Base-by-base conservation (phyloP, 2,888 invertebrate genomes). In the Synergus umbraculus region DNA sequence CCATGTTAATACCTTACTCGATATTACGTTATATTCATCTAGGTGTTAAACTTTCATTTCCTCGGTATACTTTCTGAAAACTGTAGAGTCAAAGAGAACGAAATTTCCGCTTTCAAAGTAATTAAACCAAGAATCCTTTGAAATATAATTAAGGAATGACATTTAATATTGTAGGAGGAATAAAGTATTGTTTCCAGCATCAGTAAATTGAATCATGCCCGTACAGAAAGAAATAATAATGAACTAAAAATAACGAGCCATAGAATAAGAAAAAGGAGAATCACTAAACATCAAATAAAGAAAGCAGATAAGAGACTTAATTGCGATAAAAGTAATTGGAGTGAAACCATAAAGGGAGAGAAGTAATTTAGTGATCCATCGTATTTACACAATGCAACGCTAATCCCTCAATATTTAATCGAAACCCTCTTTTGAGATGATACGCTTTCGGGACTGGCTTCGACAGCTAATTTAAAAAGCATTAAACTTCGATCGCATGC, bases 391-490 rank as follows among this genome's bases (percentile, higher is more conserved):
- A 54, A n/a, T 73, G 12, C 2, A 54, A 73, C 5, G 37, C 41
- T 73, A 73, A 54, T 73, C 49, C 49, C 29, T 37, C 29, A 29
- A 73, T 73, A 54, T 73, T 73, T 73, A 37, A 73, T 73, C 10
- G 49, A 73, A 73, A 73, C 15, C 41, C 37, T 54, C 12, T 54
- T 73, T 44, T 73, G 37, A 37, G 37, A 73, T 73, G 54, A 73
- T 73, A 73, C 37, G 73, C 73, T 73, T 54, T n/a, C 15, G n/a
- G 49, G 73, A 12, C 54, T 73, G 54, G 37, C 73, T 73, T 54
- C 54, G 73, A 73, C 73, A 73, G 73, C 73, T 73, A 73, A 73
- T 73, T 73, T 54, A 73, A 73, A 73, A 73, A 73, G 73, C 49
- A 73, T 54, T 73, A 73, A 73, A 73, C 37, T 73, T 54, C 54